A percentile compares a stretch with the other conserved stretches of the same genome.
Evolutionary conservation across 1,140 invertebrate genomes (phyloP).

Genomic region (Drosophila leontia): DNA sequence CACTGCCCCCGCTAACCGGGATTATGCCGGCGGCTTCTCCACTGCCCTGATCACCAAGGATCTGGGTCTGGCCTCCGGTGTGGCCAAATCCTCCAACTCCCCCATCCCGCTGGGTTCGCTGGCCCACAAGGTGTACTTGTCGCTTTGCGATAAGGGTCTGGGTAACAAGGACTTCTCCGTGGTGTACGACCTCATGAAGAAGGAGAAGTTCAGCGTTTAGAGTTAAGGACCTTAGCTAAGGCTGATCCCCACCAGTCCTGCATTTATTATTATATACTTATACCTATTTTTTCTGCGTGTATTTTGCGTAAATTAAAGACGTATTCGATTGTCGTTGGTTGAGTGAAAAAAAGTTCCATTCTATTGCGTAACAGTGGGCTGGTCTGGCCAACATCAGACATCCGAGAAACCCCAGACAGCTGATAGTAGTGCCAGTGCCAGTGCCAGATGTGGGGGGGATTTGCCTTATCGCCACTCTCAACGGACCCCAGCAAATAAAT

Average conservation of each 20-base stretch:
- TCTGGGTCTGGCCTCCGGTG: conserved; percentile 94
- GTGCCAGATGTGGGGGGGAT: conserved; percentile 32
- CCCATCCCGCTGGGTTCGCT: conserved; percentile 94
- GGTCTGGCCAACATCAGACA: conserved; percentile 14
- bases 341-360: conserved; percentile 44
- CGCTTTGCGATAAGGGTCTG: conserved; percentile 91
- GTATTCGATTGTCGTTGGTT: conserved; percentile 33
- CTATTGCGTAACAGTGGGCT: conserved; percentile 51
- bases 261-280: conserved; percentile 62
- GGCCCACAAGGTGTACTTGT: conserved; percentile 94
- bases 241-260: conserved; percentile 67
- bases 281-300: conserved; percentile 12
- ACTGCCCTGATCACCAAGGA: too few species aligned
- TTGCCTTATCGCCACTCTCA: conserved; percentile 31
- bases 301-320: conserved; percentile 31
- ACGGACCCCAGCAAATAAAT: conserved; percentile 28
- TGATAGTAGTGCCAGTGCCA: conserved; percentile 20
- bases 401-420: conserved; percentile 7
- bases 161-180: conserved; percentile 96
- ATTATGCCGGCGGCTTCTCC: too few species aligned
- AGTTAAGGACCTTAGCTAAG: conserved; percentile 1
- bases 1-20: too few species aligned
- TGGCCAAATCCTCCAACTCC: conserved; percentile 90
- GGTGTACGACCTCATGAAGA: conserved; percentile 93
- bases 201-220: conserved; percentile 85